Evolutionary conservation across 2,888 invertebrate genomes (phyloP).

Genomic region (Phyllotreta striolata): DNA sequence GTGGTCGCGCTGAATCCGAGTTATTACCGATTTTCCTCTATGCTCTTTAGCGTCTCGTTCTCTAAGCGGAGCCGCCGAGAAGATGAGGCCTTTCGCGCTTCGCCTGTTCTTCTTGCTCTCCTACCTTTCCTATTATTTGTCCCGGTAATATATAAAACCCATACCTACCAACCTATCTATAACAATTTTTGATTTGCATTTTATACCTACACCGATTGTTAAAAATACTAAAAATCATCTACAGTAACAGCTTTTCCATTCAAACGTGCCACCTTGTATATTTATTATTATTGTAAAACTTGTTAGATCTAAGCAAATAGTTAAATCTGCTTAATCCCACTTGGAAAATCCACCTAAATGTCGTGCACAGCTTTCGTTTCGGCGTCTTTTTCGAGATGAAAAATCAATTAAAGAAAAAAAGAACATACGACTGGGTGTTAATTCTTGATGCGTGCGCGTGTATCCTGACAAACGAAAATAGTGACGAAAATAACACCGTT

Average conservation of each 20-base stretch:
- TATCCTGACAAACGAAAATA: conserved; percentile 37
- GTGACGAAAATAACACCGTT: conserved; percentile 36
- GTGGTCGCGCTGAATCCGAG: conserved; percentile 33
- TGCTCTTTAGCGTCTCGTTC: conserved; percentile 22
- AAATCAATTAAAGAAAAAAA: conserved; percentile 36
- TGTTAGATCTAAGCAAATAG: too few relatives aligned
- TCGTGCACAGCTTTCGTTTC: neutral
- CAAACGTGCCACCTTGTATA: conserved; percentile 1
- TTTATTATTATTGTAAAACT: too few relatives aligned
- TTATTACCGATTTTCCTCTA: conserved; percentile 42
- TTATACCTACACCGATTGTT: too few relatives aligned
- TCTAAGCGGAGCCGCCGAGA: conserved; percentile 12
- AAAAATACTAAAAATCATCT: too few relatives aligned
- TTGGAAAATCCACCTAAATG: too few relatives aligned
- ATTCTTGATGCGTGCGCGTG: conserved; percentile 29
- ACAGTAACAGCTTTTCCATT: too few relatives aligned
- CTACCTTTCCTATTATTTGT: conserved; percentile 24
- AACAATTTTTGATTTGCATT: neutral
- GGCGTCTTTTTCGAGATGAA: conserved; percentile 22
- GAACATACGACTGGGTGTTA: conserved; percentile 35
- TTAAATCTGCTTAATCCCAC: too few relatives aligned
- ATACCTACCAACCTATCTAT: too few relatives aligned
- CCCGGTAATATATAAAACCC: conserved; percentile 8
- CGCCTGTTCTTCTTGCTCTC: conserved; percentile 9
- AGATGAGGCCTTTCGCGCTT: conserved; percentile 18